These are phyloP conservation scores for Chironomus tepperi DNA, from an alignment of 1,140 invertebrate species.

Conservation along the genomic window DNA sequence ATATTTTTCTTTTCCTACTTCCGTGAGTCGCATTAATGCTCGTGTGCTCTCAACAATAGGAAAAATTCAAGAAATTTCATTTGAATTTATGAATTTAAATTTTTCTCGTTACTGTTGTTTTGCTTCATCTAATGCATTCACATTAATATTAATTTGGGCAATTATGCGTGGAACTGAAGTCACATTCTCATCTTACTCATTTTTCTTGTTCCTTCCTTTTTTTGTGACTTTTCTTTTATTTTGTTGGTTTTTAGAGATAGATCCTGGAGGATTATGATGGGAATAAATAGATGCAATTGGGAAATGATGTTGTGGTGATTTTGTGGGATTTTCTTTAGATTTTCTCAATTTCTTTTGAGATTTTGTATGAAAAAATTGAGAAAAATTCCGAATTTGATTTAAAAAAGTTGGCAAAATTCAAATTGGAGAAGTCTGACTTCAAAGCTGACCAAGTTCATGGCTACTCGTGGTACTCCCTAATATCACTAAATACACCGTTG, in stretches of 20 bases:
- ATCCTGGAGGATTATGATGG: too few species aligned
- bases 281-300: too few species aligned
- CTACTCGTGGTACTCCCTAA: too few species aligned
- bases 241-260: too few species aligned
- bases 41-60: background rate
- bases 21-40: background rate
- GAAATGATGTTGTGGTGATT: too few species aligned
- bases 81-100: constrained; percentile 1
- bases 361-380: too few species aligned
- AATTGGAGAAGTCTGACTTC: too few species aligned
- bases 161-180: background rate
- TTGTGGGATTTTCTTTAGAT: background rate
- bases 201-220: background rate
- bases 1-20: background rate
- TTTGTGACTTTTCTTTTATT: background rate
- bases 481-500: too few species aligned
- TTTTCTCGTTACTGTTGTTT: background rate
- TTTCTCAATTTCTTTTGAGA: too few species aligned
- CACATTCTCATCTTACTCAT: background rate
- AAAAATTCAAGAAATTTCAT: background rate
- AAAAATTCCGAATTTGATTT: too few species aligned
- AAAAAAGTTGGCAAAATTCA: too few species aligned
- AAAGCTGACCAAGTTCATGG: too few species aligned
- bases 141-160: constrained; percentile 3
- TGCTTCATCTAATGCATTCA: background rate